phyloP scores from a whole-genome alignment of 2,888 invertebrate genomes.

The Protodeltote pygarga region DNA sequence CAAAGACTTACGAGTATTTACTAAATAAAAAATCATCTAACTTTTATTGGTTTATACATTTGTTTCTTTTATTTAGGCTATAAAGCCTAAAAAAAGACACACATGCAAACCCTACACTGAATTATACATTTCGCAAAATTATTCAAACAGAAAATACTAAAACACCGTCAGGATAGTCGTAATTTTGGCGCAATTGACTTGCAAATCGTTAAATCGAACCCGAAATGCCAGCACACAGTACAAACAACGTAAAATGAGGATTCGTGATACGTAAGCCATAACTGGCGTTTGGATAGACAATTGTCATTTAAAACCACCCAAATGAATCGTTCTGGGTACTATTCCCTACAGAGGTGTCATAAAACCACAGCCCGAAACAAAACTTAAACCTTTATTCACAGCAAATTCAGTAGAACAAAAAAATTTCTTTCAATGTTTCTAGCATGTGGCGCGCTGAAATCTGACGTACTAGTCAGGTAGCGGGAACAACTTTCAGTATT shows the following conservation, averaged over 20 bases:
- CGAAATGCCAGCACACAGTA: slow-evolving; percentile 24
- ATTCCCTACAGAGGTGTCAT: slow-evolving; percentile 46
- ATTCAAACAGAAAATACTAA: slow-evolving; percentile 29
- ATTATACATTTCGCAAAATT: slow-evolving; percentile 22
- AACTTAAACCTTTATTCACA: background rate
- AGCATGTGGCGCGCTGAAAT: slow-evolving; percentile 54
- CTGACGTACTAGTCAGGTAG: slow-evolving; percentile 55
- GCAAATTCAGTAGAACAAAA: slow-evolving; percentile 39
- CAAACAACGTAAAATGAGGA: slow-evolving; percentile 51
- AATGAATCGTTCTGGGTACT: slow-evolving; percentile 59
- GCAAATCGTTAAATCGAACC: slow-evolving; percentile 37
- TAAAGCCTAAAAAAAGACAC: too few species aligned
- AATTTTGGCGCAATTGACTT: slow-evolving; percentile 31
- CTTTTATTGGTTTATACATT: too few species aligned
- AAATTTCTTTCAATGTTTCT: slow-evolving; percentile 18
- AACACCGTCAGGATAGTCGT: slow-evolving; percentile 26
- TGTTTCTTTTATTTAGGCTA: too few species aligned
- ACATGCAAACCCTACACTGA: too few species aligned
- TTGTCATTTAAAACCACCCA: slow-evolving; percentile 65
- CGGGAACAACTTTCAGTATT: slow-evolving; percentile 58
- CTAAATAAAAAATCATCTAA: too few species aligned
- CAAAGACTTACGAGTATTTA: too few species aligned
- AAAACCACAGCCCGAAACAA: slow-evolving; percentile 41
- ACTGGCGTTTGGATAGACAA: slow-evolving; percentile 57
- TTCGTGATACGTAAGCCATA: slow-evolving; percentile 55